Conservation (phyloP, 1,140 invertebrate genomes). For the Cyrtorhinus lividipennis region DNA sequence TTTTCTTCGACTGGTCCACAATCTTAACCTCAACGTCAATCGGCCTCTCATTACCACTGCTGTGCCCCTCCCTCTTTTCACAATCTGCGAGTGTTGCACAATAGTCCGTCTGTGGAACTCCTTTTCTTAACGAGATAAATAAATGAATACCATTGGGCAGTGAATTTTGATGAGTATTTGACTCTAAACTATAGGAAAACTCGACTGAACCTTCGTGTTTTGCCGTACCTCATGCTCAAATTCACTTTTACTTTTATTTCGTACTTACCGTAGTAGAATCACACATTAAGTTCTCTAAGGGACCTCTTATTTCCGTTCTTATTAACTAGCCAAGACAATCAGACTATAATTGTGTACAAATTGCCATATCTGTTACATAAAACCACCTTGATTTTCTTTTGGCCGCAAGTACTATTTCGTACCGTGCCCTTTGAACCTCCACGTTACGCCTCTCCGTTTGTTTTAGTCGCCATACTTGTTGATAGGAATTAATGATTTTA, state of each 20-base stretch:
- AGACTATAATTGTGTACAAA: neutral
- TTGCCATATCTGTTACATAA: conserved; percentile 3
- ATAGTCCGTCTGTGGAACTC: neutral
- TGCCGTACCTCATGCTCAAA: neutral
- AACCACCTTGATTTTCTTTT: neutral
- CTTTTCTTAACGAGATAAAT: neutral
- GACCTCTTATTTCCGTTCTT: neutral
- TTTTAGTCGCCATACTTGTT: conserved; percentile 14
- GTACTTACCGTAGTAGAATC: neutral
- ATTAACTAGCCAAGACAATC: neutral
- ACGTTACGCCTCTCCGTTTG: neutral
- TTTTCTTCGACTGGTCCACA: neutral
- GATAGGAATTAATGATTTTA: conserved; percentile 6
- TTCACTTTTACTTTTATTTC: neutral
- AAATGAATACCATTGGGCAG: neutral
- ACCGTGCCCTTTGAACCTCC: neutral
- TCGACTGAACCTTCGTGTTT: neutral
- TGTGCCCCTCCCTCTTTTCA: neutral
- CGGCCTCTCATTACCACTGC: neutral
- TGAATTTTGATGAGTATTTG: no score
- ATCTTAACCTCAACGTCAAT: neutral
- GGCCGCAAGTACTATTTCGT: neutral
- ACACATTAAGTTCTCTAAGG: neutral
- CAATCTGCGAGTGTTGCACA: neutral
- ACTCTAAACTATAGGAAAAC: no score